Percentiles rank a stretch among this genome's conserved stretches.
These are phyloP conservation scores for Hypercompe scribonia DNA, from an alignment of 2,888 invertebrate genomes.

Conservation along the genomic window DNA sequence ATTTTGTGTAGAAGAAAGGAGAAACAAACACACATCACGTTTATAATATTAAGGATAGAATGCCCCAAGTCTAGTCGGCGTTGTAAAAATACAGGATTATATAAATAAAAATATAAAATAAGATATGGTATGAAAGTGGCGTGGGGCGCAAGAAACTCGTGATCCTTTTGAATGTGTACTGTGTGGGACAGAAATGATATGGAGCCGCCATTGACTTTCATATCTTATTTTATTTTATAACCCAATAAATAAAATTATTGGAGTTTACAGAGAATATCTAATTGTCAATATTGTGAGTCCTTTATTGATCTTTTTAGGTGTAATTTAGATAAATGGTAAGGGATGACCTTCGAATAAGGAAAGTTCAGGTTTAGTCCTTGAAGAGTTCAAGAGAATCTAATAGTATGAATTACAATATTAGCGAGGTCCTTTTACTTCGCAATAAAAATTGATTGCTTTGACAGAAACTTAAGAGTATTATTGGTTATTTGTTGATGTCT, in stretches of 20 bases:
- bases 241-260: neutral
- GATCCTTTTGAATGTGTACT: conserved; percentile 83
- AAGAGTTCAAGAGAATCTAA: neutral
- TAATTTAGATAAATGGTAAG: neutral
- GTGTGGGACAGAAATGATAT: conserved; percentile 52
- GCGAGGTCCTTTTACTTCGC: neutral
- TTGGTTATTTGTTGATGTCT: neutral
- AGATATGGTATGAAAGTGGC: conserved; percentile 85
- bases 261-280: neutral
- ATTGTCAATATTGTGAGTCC: neutral
- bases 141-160: conserved; percentile 82
- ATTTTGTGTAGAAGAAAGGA: conserved; percentile 14
- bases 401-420: neutral
- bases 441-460: neutral
- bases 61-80: conserved; percentile 69
- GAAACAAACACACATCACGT: conserved; percentile 58
- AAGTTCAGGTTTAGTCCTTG: neutral
- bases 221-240: conserved; percentile 4
- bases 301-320: neutral
- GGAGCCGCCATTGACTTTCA: conserved; percentile 49
- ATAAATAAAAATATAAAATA: conserved; percentile 85
- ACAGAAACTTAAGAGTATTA: neutral
- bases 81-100: conserved; percentile 80
- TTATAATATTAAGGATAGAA: conserved; percentile 62
- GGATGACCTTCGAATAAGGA: too few species aligned